Evolutionary conservation across 2,113 vertebrate species (phyloP).

Genomic region (Colinus virginianus): DNA sequence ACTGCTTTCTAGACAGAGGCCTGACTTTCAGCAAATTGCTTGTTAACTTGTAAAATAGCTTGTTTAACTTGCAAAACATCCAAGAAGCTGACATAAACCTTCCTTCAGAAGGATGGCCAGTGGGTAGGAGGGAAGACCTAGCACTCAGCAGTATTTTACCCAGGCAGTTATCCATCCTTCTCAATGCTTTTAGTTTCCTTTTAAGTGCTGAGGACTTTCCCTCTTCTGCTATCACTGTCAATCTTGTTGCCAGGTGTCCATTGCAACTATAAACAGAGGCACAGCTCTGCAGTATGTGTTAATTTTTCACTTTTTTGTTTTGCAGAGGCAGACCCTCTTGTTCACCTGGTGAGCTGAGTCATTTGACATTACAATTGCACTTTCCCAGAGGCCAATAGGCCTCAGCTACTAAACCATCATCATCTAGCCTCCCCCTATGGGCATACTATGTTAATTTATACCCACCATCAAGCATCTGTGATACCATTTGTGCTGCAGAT

Average conservation of each 20-base stretch:
- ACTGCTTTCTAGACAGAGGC: neutral
- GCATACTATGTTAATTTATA: slow-evolving; percentile 69
- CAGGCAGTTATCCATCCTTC: neutral
- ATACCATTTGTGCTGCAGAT: slow-evolving; percentile 70
- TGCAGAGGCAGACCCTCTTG: neutral
- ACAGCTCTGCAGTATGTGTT: neutral
- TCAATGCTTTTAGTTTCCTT: neutral
- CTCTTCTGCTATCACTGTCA: neutral
- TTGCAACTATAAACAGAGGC: neutral
- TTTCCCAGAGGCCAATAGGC: slow-evolving; percentile 63
- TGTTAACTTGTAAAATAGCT: neutral
- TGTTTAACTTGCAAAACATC: neutral
- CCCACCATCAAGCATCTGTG: slow-evolving; percentile 71
- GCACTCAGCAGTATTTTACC: neutral
- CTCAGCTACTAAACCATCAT: slow-evolving; percentile 62
- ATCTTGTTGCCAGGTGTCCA: neutral
- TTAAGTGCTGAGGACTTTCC: neutral
- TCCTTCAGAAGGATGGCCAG: neutral
- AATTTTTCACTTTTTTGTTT: slow-evolving; percentile 38
- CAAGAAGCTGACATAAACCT: neutral
- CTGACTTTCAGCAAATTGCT: neutral
- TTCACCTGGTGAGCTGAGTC: slow-evolving; percentile 32
- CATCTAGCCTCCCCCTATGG: slow-evolving; percentile 57
- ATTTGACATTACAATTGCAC: slow-evolving; percentile 62
- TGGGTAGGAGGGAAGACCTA: neutral